A percentile compares a stretch with the other conserved stretches of the same genome.
phyloP scores from a whole-genome alignment of 2,113 vertebrate genomes.

The Taurulus bubalis region DNA sequence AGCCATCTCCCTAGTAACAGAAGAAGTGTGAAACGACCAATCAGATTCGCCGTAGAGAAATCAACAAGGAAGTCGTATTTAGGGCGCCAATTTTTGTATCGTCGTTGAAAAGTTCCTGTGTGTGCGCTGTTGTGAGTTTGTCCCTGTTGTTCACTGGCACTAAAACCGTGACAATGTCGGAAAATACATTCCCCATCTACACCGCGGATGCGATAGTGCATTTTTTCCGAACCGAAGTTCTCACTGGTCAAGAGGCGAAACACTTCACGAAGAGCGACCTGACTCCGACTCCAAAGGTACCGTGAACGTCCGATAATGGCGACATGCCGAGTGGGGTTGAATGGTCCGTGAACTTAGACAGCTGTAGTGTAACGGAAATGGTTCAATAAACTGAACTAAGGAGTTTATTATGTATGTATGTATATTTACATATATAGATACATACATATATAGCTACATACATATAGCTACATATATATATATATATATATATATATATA shows the following conservation, averaged over 20 bases:
- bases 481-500: too few relatives aligned
- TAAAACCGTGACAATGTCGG: conserved; percentile 55
- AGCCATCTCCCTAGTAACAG: fast-evolving
- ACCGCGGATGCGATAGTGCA: conserved; percentile 78
- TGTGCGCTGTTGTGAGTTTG: not conserved
- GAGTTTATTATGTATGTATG: not conserved
- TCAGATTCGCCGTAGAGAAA: not conserved
- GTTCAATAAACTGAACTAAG: not conserved
- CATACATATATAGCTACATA: not conserved
- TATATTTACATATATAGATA: not conserved
- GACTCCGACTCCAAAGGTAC: conserved; percentile 81
- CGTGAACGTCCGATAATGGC: conserved; percentile 47
- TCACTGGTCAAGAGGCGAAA: conserved; percentile 83
- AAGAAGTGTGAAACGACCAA: conserved; percentile 54
- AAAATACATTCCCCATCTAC: conserved; percentile 84
- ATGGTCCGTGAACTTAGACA: not conserved
- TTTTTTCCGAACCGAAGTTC: conserved; percentile 81
- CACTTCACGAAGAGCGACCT: conserved; percentile 84
- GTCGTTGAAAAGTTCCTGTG: not conserved
- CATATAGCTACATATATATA: too few relatives aligned
- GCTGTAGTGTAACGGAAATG: not conserved
- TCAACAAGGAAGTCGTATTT: conserved; percentile 43
- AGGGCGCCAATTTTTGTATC: conserved; percentile 61
- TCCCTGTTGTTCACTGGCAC: fast-evolving
- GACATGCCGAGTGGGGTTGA: not conserved